Evolutionary conservation across 2,797 vertebrate genomes (phyloP).

Genomic region (Tolypeutes matacus): DNA sequence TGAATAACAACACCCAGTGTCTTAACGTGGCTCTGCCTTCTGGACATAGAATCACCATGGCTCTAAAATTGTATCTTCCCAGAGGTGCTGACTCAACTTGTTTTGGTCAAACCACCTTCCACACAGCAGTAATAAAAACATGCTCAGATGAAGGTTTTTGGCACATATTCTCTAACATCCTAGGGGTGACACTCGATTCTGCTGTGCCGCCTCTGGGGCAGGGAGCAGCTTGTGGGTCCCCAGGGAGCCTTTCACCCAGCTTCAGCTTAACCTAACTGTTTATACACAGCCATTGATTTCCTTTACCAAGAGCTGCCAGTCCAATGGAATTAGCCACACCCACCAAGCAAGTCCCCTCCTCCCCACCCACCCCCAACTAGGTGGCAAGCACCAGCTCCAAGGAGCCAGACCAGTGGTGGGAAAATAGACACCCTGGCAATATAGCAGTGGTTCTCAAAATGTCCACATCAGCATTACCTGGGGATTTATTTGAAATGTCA

Average conservation of each 20-base stretch:
- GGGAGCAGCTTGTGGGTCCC: neutral
- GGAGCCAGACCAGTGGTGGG: neutral
- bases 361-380: neutral
- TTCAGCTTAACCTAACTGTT: constrained; percentile 61
- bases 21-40: neutral
- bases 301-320: constrained; percentile 67
- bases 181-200: neutral
- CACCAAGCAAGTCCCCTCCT: neutral
- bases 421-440: neutral
- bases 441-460: neutral
- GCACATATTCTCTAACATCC: neutral
- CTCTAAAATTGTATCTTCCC: neutral
- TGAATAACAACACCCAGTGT: neutral
- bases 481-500: neutral
- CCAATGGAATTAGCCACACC: constrained; percentile 52
- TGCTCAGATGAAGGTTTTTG: neutral
- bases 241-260: constrained; percentile 54
- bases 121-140: neutral
- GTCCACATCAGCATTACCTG: neutral
- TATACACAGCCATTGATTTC: constrained; percentile 59
- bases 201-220: neutral
- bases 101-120: constrained; percentile 32
- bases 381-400: neutral
- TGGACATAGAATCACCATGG: neutral
- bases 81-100: neutral